phyloP scores from a whole-genome alignment of 2,113 vertebrate species.

The Catagonus wagneri region DNA sequence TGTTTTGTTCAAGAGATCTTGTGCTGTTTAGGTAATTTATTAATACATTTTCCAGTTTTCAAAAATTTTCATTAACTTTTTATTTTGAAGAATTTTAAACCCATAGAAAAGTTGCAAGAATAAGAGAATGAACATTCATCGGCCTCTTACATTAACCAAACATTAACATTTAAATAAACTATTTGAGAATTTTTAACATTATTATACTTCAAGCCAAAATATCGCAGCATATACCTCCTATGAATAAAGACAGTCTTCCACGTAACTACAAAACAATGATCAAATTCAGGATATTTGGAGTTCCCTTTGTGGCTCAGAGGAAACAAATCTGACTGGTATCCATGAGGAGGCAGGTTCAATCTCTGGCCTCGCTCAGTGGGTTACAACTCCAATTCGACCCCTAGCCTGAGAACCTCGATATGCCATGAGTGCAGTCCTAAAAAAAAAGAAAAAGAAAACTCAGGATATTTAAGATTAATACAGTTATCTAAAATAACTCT shows the following conservation, averaged over 20 bases:
- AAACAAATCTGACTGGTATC: no score
- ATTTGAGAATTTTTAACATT: background rate
- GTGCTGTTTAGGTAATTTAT: constrained; percentile 1
- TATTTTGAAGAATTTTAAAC: constrained; percentile 27
- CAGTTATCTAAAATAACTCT: background rate
- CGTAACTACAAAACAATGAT: background rate
- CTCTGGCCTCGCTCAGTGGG: no score
- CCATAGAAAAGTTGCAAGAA: background rate
- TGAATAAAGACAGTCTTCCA: background rate
- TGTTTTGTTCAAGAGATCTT: background rate
- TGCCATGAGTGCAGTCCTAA: no score
- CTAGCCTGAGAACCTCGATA: no score
- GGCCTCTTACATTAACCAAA: background rate
- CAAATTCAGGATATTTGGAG: background rate
- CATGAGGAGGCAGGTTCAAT: no score
- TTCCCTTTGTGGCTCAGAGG: no score
- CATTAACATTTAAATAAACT: background rate
- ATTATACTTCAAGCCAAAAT: background rate
- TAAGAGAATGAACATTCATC: background rate
- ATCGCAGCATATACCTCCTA: background rate
- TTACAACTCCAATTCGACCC: no score
- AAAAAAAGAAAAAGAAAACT: no score
- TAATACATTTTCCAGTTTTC: background rate
- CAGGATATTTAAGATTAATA: background rate
- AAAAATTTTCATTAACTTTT: background rate